Percentiles rank a stretch among this genome's conserved stretches.
Evolutionary conservation across 2,797 vertebrate genomes (phyloP).

Genomic region (Ptychadena robeensis): DNA sequence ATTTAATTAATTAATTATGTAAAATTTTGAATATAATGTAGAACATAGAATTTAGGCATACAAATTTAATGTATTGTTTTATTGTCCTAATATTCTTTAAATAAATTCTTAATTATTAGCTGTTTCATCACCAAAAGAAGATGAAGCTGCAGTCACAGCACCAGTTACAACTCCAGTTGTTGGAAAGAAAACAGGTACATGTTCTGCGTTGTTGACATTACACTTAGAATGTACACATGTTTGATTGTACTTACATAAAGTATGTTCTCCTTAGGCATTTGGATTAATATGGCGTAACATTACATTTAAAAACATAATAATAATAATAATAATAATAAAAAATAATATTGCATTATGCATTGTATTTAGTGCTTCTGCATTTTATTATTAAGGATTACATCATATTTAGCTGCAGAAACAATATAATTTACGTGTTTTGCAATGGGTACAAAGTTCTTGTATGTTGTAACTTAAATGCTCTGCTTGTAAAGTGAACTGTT

Average conservation of each 20-base stretch:
- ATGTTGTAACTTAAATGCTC: too few relatives aligned
- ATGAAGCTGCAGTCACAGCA: slow-evolving; percentile 70
- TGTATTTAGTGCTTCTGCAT: neutral
- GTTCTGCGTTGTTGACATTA: neutral
- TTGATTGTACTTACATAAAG: neutral
- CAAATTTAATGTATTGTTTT: neutral
- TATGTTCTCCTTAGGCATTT: neutral
- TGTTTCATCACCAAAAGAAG: slow-evolving; percentile 71
- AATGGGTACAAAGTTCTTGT: neutral
- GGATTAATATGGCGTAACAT: too few relatives aligned
- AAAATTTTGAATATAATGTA: too few relatives aligned
- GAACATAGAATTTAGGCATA: neutral
- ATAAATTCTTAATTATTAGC: slow-evolving; percentile 66
- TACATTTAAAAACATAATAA: too few relatives aligned
- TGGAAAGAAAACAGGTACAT: slow-evolving; percentile 92
- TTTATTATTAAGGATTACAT: neutral
- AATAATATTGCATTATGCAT: too few relatives aligned
- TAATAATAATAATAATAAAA: too few relatives aligned
- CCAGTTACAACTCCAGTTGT: slow-evolving; percentile 87
- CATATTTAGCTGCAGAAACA: neutral
- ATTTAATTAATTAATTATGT: neutral
- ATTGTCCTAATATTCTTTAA: neutral
- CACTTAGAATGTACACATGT: neutral
- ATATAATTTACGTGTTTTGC: neutral
- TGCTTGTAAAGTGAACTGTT: neutral